Conservation (phyloP, 2,113 vertebrate species). For the Apteryx mantelli region DNA sequence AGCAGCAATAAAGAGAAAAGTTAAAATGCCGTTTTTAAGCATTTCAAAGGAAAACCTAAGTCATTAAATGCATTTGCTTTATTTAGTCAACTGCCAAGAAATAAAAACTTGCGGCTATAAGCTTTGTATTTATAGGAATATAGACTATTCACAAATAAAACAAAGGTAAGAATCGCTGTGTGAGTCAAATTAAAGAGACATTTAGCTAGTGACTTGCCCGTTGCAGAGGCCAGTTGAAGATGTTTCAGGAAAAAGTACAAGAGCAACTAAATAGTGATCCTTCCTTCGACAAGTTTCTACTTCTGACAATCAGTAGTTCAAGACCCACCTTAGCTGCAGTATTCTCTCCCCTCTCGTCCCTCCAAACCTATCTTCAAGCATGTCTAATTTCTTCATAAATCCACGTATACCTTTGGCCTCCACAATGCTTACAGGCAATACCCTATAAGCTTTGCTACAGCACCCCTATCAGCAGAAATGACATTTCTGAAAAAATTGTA, state of each 20-base stretch:
- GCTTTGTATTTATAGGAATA: neutral
- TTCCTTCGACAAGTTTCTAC: neutral
- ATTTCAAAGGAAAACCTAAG: neutral
- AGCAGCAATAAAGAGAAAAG: neutral
- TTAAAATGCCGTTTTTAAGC: neutral
- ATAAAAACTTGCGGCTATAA: neutral
- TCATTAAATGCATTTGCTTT: neutral
- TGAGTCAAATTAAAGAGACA: neutral
- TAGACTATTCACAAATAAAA: neutral
- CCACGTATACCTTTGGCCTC: neutral
- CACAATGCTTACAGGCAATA: neutral
- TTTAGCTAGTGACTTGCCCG: neutral
- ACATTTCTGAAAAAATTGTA: neutral
- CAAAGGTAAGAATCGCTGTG: neutral
- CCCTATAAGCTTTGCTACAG: neutral
- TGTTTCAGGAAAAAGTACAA: neutral
- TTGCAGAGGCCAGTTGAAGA: neutral
- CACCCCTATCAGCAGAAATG: neutral
- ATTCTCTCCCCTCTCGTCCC: neutral
- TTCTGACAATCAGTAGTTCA: neutral
- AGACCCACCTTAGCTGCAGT: neutral
- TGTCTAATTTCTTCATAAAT: neutral
- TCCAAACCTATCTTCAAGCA: neutral
- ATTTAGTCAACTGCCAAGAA: neutral
- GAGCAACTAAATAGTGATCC: neutral